These are phyloP conservation scores for Salvelinus namaycush DNA, from an alignment of 2,113 vertebrate genomes.

Conservation along the genomic window DNA sequence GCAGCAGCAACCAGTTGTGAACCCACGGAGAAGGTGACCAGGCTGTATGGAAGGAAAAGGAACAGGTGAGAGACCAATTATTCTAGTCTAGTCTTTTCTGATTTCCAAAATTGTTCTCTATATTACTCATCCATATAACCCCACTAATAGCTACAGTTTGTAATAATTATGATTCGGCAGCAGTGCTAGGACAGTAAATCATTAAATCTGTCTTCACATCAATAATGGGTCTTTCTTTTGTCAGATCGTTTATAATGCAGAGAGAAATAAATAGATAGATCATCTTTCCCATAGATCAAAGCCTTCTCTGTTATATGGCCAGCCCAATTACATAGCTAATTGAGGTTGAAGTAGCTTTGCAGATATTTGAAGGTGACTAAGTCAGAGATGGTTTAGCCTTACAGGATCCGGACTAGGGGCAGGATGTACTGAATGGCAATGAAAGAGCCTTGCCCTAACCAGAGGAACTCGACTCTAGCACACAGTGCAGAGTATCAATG, in stretches of 20 bases:
- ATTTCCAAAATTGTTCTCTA: not conserved
- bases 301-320: not conserved
- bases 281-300: no score
- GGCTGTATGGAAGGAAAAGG: not conserved
- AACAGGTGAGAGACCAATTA: not conserved
- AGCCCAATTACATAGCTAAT: not conserved
- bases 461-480: not conserved
- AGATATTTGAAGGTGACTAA: not conserved
- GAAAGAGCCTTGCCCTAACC: not conserved
- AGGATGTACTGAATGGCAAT: not conserved
- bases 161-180: not conserved
- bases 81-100: not conserved
- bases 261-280: not conserved
- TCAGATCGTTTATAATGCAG: not conserved
- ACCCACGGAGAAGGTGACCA: not conserved
- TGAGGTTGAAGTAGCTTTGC: not conserved
- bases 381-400: not conserved
- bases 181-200: not conserved
- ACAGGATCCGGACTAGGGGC: not conserved
- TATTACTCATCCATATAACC: not conserved
- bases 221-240: not conserved
- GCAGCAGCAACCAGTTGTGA: not conserved
- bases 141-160: not conserved
- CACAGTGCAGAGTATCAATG: conserved; percentile 25
- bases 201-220: not conserved